Conservation (phyloP, 1,140 invertebrate species). For the Ceratina japonica region DNA sequence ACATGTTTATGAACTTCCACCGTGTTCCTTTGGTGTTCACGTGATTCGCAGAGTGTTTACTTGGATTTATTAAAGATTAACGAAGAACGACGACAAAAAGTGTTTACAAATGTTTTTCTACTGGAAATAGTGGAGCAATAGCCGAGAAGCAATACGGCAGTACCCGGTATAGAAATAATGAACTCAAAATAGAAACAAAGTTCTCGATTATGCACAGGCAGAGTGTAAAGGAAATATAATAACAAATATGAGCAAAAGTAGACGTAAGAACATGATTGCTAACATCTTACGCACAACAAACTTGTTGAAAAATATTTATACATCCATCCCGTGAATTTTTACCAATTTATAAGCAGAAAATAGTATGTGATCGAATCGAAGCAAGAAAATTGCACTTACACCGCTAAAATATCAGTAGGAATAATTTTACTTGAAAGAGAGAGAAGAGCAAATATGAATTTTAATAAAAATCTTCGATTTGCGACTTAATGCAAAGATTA, state of each 20-base stretch:
- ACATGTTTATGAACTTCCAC: neutral
- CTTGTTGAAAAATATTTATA: neutral
- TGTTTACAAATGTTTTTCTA: neutral
- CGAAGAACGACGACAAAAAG: neutral
- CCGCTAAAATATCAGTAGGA: neutral
- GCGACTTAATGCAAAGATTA: neutral
- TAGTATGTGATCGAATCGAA: neutral
- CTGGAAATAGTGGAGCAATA: neutral
- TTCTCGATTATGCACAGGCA: neutral
- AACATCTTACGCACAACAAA: neutral
- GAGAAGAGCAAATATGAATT: neutral
- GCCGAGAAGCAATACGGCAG: neutral
- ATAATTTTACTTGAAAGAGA: neutral
- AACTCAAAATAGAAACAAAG: neutral
- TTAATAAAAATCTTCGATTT: neutral
- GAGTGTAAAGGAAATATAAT: neutral
- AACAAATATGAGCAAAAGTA: neutral
- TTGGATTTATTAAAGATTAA: neutral
- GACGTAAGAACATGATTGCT: neutral
- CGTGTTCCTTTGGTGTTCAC: neutral
- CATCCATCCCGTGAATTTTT: neutral
- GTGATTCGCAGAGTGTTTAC: conserved; percentile 4
- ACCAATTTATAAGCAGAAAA: neutral
- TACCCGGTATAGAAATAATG: neutral
- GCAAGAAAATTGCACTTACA: too few relatives aligned